Base-by-base conservation (phyloP, 1,140 invertebrate species). In the Trypoxylus dichotomus region DNA sequence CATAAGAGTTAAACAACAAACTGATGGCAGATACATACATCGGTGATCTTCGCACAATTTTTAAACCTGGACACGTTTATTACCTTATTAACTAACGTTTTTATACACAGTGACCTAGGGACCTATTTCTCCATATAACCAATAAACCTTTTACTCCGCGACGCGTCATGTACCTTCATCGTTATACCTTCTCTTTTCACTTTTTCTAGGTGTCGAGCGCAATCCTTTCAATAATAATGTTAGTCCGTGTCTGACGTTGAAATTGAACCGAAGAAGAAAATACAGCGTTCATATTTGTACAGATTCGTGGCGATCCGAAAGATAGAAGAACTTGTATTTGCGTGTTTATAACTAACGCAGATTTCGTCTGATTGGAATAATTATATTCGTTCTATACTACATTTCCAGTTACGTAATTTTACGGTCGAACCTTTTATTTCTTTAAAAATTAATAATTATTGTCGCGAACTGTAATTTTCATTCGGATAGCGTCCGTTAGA, bases 101-200 rank as follows among this genome's bases (percentile, higher is more conserved):
- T 68, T 68, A 27, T 27, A 68, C 60, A 68, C 60, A 68, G 27
- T 68, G 60, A 68, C 60, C 60, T 15, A 68, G 60, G 60, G 60
- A 68, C 60, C 60, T 68, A 68, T 27, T 68, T 68, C 60, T 68
- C 60, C 24, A 68, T 24, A 68, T 68, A 68, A 68, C 8, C 60
- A 29, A 25, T 68, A 68, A 2, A 68, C 60, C 60, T 68, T 68
- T 68, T 68, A 68, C 60, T 68, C 27, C 3, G 15, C 47, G 27
- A 27, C 60, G 60, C 27, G 60, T 29, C 27, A 13, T 68, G 60
- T 29, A 29, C 60, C 60, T 68, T 68, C 60, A 68, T 68, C 60
- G 27, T 68, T 68, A 27, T 68, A 68, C 60, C 60, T 68, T 68
- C 60, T 68, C 60, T 68, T 58, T 68, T 68, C 60, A 68, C 60